Conservation (phyloP, 2,888 invertebrate species). For the Eupithecia tripunctaria region DNA sequence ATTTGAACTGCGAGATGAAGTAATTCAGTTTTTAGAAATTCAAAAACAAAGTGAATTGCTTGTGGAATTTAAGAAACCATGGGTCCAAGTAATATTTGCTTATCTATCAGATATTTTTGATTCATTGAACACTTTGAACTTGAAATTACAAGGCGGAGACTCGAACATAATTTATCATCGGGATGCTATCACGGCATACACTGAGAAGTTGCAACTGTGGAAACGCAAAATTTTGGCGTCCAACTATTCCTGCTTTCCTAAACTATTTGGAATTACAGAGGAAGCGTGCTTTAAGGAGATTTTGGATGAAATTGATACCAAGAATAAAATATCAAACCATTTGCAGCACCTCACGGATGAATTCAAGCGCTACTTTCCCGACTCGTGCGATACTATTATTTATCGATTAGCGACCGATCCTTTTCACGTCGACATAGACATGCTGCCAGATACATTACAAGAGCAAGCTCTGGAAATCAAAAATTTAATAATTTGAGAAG, state of each 20-base stretch:
- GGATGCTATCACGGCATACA: neutral
- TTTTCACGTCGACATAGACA: neutral
- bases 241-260: too few species aligned
- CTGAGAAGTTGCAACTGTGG: neutral
- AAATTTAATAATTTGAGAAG: too few species aligned
- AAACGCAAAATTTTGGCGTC: too few species aligned
- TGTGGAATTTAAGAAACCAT: constrained; percentile 1
- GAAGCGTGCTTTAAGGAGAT: too few species aligned
- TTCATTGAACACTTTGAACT: neutral
- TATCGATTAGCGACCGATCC: neutral
- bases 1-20: constrained; percentile 4
- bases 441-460: neutral
- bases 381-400: too few species aligned
- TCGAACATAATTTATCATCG: neutral
- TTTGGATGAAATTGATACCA: too few species aligned
- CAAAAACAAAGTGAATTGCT: neutral
- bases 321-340: too few species aligned
- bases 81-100: constrained; percentile 4
- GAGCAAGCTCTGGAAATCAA: too few species aligned
- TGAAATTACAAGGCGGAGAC: neutral
- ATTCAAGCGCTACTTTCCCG: too few species aligned
- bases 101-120: constrained; percentile 1
- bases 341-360: too few species aligned
- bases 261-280: too few species aligned
- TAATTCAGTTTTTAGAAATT: neutral